These are phyloP conservation scores for Meiosimyza decipiens DNA, from an alignment of 2,888 invertebrate species.

Conservation along the genomic window DNA sequence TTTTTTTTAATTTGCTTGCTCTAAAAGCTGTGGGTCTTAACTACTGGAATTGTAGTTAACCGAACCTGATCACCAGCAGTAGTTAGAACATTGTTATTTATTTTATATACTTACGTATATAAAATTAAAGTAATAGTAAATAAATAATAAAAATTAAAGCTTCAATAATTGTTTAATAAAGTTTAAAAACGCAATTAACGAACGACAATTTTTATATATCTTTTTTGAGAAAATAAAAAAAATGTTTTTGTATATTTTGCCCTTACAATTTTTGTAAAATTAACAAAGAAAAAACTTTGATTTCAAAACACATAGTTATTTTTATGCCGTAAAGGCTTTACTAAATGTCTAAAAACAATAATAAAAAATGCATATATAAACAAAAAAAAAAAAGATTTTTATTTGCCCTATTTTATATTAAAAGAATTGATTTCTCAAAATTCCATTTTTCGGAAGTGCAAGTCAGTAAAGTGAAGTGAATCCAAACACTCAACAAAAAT, in stretches of 20 bases:
- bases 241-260: constrained; percentile 18
- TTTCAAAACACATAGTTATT: constrained; percentile 19
- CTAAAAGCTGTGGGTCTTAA: too few relatives aligned
- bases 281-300: background rate
- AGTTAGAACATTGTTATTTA: constrained; percentile 13
- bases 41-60: too few relatives aligned
- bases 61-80: too few relatives aligned
- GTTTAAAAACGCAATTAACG: background rate
- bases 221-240: constrained; percentile 6
- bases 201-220: constrained; percentile 6
- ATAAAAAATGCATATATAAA: constrained; percentile 12
- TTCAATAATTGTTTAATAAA: constrained; percentile 5
- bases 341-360: constrained; percentile 27
- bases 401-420: too few relatives aligned
- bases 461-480: too few relatives aligned
- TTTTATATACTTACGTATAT: background rate
- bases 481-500: too few relatives aligned
- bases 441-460: too few relatives aligned
- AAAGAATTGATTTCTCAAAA: too few relatives aligned
- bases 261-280: constrained; percentile 23
- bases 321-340: constrained; percentile 24
- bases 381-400: background rate
- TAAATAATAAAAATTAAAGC: constrained; percentile 10
- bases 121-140: too few relatives aligned
- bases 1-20: too few relatives aligned